Base-by-base conservation (phyloP, 2,888 invertebrate species). In the Platycheirus rosarum region DNA sequence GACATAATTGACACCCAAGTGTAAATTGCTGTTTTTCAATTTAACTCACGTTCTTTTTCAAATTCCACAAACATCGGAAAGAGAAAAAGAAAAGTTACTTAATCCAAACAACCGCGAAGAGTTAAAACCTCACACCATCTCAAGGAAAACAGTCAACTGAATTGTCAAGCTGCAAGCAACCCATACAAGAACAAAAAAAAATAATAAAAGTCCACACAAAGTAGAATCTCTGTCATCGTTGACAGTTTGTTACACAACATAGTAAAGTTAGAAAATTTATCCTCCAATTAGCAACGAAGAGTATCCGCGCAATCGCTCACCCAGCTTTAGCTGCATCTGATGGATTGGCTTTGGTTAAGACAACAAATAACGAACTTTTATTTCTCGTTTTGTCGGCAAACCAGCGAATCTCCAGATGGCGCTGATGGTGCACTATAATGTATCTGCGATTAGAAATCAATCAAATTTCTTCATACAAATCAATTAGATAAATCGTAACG, bases 391-490 rank as follows among this genome's bases (percentile, higher is more conserved):
- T 63, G 79, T 74, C 74, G 74, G 74, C 79, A 74, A 63, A 65
- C 48, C 14, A 69, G 35, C 74, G 63, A 74, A 48, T 73, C 49
- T 53, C 46, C 73, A 68, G 48, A 79, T 57, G 40, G 20, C 13
- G 20, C 11, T 26, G 48, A 9, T 5, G 7, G 35, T 55, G 20
- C 29, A 70, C 42, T 60, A 70, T 70, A 66, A 70, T 74, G 74
- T 69, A 74, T 74, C 79, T 57, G 14, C 68, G 78, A 77, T 84
- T 84, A 78, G 84, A 78, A 78, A 84, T 84, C 84, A 77, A 84
- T 84, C 84, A 84, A 84, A 84, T 84, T 84, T 84, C 84, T 78
- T 74, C 77, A 78, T 84, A 84, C 84, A 84, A 84, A 84, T 84
- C 84, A 84, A 84, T 84, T 84, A 78, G 69, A 84, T 84, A 78